Base-by-base conservation (phyloP, 2,888 invertebrate species). In the Noctua fimbriata region DNA sequence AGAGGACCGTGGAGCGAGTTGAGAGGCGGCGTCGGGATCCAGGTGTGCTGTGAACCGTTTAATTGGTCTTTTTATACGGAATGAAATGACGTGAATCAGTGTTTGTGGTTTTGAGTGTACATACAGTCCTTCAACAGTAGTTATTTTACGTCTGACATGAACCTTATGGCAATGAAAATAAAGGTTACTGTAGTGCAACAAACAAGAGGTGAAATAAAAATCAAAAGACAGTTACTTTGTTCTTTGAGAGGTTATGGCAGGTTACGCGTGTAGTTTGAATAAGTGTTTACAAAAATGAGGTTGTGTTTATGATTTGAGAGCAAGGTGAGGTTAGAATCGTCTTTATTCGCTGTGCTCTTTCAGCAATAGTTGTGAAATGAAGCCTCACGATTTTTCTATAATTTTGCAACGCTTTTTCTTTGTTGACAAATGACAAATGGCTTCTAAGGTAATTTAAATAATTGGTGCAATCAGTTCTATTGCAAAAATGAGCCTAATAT, bases 1-100 rank as follows among this genome's bases (percentile, higher is more conserved):
- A 93, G 88, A 92, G 93, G 78, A 93, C 94, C 24, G 90, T 94
- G 73, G 95, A 95, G 84, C 92, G 94, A 81, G 92, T 89, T 88
- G 89, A 91, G 78, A 88, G 92, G 76, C 92, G 91, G 81, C 87
- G 86, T 67, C 82, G 93, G 72, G 90, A 95, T 93, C 95, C 95
- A 95, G 89, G 85, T 88, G 89, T 79, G 89, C 88, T 72, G 74
- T 87, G 73, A 66, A 49, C 70, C 63, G 76, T 65, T 63, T 73
- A 87, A 81, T 85, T 85, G 70, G 58, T 82, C 73, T 66, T 78
- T 86, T 65, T 21, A 65, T 58, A 69, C 72, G 47, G 24, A 66
- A 52, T 52, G 36, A 10, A 77, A 83, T 72, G 55, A 55, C n/a
- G 73, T 87, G 72, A 73, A 83, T 66, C 72, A 55, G 79, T 84